A percentile compares a stretch with the other conserved stretches of the same genome.
These are phyloP conservation scores for Epirrhoe tristata DNA, from an alignment of 2,888 invertebrate genomes.

Conservation along the genomic window DNA sequence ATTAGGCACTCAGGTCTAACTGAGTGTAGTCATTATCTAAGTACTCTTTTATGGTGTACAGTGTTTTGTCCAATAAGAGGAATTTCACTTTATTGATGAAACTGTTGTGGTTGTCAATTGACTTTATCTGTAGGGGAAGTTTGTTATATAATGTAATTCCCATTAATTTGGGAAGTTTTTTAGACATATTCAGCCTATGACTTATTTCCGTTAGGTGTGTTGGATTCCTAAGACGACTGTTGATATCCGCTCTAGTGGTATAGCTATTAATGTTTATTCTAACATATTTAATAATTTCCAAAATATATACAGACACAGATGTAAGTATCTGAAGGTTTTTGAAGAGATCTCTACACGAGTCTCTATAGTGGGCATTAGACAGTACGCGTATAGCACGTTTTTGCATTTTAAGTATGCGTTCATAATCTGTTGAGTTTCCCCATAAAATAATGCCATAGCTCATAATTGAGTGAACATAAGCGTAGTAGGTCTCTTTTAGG, in stretches of 20 bases:
- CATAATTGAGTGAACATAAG: neutral
- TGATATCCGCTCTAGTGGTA: neutral
- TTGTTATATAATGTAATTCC: neutral
- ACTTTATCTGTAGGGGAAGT: neutral
- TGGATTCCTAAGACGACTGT: neutral
- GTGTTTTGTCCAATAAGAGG: neutral
- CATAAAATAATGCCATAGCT: neutral
- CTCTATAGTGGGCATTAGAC: neutral
- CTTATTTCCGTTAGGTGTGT: neutral
- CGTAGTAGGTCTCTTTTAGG: neutral
- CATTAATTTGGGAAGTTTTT: too few species aligned
- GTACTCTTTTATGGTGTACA: neutral
- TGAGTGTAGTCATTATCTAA: neutral
- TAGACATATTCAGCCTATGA: too few species aligned
- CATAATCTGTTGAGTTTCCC: neutral
- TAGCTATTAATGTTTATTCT: neutral
- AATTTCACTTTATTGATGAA: neutral
- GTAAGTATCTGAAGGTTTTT: neutral
- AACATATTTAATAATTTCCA: neutral
- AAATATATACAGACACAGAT: neutral
- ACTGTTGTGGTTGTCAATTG: neutral
- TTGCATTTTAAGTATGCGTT: constrained; percentile 1
- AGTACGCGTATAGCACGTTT: neutral
- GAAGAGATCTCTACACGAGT: neutral
- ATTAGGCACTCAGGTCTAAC: neutral